These are phyloP conservation scores for Cryptomyrus ogoouensis DNA, from an alignment of 2,113 vertebrate species.

Conservation along the genomic window DNA sequence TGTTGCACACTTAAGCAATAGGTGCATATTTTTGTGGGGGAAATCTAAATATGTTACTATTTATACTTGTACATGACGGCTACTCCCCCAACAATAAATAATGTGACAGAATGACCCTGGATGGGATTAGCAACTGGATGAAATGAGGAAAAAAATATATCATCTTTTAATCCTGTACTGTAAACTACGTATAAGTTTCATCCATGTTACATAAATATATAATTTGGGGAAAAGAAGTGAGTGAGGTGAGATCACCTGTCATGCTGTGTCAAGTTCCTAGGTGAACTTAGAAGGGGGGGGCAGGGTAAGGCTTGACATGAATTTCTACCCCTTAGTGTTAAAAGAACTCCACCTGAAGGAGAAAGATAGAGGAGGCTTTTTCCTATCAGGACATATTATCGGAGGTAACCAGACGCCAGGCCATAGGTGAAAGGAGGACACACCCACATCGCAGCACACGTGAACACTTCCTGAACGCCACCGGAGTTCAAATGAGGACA, in stretches of 20 bases:
- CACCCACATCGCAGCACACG: slow-evolving; percentile 40
- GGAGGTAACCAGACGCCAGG: background rate
- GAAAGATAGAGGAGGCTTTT: background rate
- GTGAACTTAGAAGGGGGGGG: background rate
- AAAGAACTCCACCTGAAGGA: background rate
- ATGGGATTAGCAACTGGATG: background rate
- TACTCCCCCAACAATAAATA: background rate
- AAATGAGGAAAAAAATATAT: background rate
- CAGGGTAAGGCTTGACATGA: background rate
- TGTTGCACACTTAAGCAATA: background rate
- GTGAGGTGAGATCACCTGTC: background rate
- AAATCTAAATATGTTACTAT: background rate
- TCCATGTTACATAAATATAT: background rate
- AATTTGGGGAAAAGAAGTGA: background rate
- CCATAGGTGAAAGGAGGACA: slow-evolving; percentile 15
- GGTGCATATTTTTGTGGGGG: background rate
- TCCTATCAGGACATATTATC: background rate
- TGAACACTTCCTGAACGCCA: slow-evolving; percentile 43
- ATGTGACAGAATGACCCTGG: background rate
- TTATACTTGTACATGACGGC: background rate
- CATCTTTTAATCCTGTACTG: background rate
- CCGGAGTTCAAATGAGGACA: slow-evolving; percentile 65
- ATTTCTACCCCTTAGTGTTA: background rate
- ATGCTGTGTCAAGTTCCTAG: slow-evolving; percentile 3
- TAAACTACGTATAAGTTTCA: background rate